These are phyloP conservation scores for Setophaga kirtlandii DNA, from an alignment of 2,113 vertebrate species.

Conservation along the genomic window DNA sequence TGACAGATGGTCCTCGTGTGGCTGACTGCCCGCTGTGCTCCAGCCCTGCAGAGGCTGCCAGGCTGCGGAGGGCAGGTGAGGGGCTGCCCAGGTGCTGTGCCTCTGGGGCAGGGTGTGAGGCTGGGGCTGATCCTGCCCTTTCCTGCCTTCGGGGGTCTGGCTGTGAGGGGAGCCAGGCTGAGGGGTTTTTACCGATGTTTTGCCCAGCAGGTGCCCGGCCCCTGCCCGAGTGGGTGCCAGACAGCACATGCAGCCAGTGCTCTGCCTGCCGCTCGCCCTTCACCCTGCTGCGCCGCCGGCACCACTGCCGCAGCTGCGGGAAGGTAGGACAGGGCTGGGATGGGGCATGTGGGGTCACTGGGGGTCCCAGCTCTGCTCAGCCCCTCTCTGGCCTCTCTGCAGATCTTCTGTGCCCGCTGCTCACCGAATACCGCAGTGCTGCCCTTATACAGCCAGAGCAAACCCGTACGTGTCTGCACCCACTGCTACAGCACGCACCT, in stretches of 20 bases:
- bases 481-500: constrained; percentile 73
- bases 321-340: constrained; percentile 39
- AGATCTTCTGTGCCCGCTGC: constrained; percentile 79
- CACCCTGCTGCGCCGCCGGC: constrained; percentile 71
- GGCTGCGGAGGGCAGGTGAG: not conserved
- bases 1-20: not conserved
- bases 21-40: constrained; percentile 47
- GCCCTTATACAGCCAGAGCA: constrained; percentile 45
- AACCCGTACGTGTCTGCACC: constrained; percentile 69
- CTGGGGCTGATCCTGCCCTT: not conserved
- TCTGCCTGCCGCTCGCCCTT: constrained; percentile 64
- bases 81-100: not conserved
- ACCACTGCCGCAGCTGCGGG: constrained; percentile 78
- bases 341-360: accelerated
- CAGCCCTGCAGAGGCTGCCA: not conserved
- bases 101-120: not conserved
- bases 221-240: constrained; percentile 68
- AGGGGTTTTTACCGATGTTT: not conserved
- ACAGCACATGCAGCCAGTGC: constrained; percentile 54
- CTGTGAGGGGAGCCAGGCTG: not conserved
- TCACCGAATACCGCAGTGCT: constrained; percentile 38
- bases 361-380: accelerated
- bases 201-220: not conserved
- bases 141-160: too few relatives aligned
- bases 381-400: not conserved